Evolutionary conservation across 1,140 invertebrate genomes (phyloP), one percentile per base, ranked within the genome.

Genomic region (Dermatophagoides farinae): DNA sequence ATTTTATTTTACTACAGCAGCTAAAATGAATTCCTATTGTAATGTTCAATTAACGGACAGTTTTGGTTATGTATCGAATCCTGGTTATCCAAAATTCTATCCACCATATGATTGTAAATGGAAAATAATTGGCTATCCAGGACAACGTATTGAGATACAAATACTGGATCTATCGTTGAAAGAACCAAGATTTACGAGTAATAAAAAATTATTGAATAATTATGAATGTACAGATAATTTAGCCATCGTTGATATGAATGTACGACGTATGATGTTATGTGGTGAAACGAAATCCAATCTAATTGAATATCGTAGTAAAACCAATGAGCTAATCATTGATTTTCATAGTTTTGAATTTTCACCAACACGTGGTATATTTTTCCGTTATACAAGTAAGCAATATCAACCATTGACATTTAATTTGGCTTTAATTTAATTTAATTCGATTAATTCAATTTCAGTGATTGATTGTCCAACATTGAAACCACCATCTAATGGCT

Each of bases 81-180:
- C 58, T 22, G 58, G 58, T 31, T 81, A 80, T 69, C 79, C 80
- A 0, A 72, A 77, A 65, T 80, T 75, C 69, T 80, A 80, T 67
- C 71, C 79, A 1, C 65, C 64, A 20, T 58, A 62, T 8, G 16
- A 11, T 2, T 80, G 79, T 67, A 68, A 70, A 16, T 79, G 79
- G 78, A 71, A 70, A 39, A 68, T 80, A 6, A 68, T 66, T 18
- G 76, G 71, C 0, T 65, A 74, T 23, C 68, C 69, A 5, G 74
- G 76, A 52, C 77, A 80, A 66, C 69, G 68, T 41, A 71, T 81
- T 38, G 68, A 73, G 41, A 57, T 80, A 10, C 74, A 75, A 0
- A 64, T 81, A 1, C 62, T 80, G 40, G 79, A 81, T 69, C 70
- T 80, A 23, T 76, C 77, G 54, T 71, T 80, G 53, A 73, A 76